Conservation (phyloP, 1,140 invertebrate genomes). For the Venturia canescens region DNA sequence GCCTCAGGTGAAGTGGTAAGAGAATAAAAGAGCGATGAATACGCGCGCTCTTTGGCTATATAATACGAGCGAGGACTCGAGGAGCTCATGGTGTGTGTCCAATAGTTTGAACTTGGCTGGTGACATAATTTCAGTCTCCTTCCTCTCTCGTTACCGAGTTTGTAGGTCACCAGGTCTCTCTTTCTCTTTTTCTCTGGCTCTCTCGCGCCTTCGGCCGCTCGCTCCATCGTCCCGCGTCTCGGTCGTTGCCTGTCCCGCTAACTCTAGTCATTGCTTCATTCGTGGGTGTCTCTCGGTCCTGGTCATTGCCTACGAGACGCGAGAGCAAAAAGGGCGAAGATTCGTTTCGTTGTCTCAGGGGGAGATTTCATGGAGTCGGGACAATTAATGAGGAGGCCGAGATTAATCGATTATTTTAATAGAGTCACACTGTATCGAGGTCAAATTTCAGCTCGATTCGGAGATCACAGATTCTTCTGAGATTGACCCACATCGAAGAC, state of each 20-base stretch:
- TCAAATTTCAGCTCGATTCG: background rate
- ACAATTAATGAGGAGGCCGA: background rate
- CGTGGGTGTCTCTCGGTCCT: constrained; percentile 31
- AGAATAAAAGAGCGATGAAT: background rate
- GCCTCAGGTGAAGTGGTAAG: background rate
- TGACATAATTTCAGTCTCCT: constrained; percentile 45
- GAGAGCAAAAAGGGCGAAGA: constrained; percentile 9
- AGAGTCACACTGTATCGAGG: too few species aligned
- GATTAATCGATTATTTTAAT: background rate
- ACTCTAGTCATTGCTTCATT: constrained; percentile 30
- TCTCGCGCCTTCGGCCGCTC: background rate
- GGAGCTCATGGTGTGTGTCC: background rate
- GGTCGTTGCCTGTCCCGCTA: constrained; percentile 40
- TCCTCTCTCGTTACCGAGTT: constrained; percentile 13
- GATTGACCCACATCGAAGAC: too few species aligned
- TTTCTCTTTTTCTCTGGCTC: background rate
- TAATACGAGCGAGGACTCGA: background rate
- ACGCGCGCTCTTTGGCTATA: background rate
- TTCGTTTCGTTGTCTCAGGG: background rate
- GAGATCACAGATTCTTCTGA: background rate
- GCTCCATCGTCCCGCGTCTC: constrained; percentile 17
- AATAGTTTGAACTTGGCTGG: constrained; percentile 44
- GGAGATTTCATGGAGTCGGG: background rate
- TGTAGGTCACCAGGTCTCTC: constrained; percentile 39
- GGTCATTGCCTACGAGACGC: constrained; percentile 9